Evolutionary conservation across 2,797 vertebrate genomes (phyloP), one percentile per base, ranked within the genome.

Genomic region (Vireo griseus): DNA sequence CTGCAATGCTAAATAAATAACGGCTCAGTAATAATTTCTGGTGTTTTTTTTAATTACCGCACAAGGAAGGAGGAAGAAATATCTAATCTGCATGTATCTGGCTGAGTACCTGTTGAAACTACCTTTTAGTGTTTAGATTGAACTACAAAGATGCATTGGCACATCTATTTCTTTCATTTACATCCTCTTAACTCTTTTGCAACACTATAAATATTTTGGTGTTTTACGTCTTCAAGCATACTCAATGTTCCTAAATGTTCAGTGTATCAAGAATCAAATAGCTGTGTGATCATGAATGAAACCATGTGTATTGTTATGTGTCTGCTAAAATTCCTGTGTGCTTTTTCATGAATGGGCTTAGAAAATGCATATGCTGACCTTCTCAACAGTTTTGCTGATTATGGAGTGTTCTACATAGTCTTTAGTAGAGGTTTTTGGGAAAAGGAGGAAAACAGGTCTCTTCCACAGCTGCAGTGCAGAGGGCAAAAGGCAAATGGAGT

Each of bases 291-390:
- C 4, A 11, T 28, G 5, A 72, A 26, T 22, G 11, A 88, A 69
- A 86, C 59, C 0, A 3, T 37, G 9, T 57, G 8, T 5, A 28
- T 40, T 45, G 9, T 40, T 54, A 39, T 1, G 2, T 40, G 2
- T 37, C 13, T 51, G 7, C 5, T 86, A 31, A 31, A 59, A 37
- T 48, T 68, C 68, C 28, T 81, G 11, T 47, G 4, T 75, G 6
- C 19, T 55, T 12, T 88, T 4, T 35, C 20, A 24, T 2, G 3
- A 10, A 6, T 7, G 15, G 66, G 28, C 15, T 61, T 45, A n/a
- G 26, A 79, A 95, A 83, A 37, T 16, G 8, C 5, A 18, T 11
- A 3, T 29, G 26, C 13, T 76, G 25, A 40, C 4, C 7, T 58
- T 72, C 21, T 58, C 16, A 71, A 39, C 5, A 29, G 11, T 52